Percentiles rank a stretch among this genome's conserved stretches.
Evolutionary conservation across 1,140 invertebrate species (phyloP).

Genomic region (Conus betulinus): DNA sequence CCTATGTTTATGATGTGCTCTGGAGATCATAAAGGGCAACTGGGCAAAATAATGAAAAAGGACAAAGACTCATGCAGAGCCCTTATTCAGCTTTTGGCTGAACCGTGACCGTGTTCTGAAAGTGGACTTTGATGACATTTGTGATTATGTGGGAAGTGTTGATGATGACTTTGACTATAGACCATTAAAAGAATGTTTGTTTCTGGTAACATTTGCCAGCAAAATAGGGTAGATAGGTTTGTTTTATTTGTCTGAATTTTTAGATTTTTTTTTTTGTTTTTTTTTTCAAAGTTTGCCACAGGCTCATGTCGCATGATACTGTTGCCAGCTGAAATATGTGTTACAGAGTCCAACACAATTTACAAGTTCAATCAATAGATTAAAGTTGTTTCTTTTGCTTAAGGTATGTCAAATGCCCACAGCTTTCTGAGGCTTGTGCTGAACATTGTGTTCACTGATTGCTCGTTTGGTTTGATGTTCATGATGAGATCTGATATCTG

Average conservation of each 20-base stretch:
- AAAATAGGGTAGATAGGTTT: conserved; percentile 10
- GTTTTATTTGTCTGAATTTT: background rate
- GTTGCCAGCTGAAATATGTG: too few species aligned
- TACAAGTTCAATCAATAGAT: too few species aligned
- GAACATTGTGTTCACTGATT: too few species aligned
- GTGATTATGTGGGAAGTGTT: conserved; percentile 74
- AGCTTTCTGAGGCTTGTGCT: too few species aligned
- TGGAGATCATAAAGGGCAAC: conserved; percentile 72
- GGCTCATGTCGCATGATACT: too few species aligned
- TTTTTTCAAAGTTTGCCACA: background rate
- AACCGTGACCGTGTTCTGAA: conserved; percentile 68
- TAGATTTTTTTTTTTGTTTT: background rate
- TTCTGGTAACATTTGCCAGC: too few species aligned
- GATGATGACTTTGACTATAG: conserved; percentile 67
- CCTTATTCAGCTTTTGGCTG: conserved; percentile 69
- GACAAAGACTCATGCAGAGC: conserved; percentile 70
- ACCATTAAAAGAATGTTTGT: too few species aligned
- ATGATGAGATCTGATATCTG: too few species aligned
- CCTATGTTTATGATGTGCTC: conserved; percentile 72
- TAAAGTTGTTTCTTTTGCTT: too few species aligned
- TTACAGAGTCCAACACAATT: too few species aligned
- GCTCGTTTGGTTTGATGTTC: too few species aligned
- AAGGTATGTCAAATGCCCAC: too few species aligned
- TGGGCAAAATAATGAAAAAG: conserved; percentile 69
- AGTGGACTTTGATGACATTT: conserved; percentile 74